These are phyloP conservation scores for Buathra laborator DNA, from an alignment of 2,888 invertebrate species.

Conservation along the genomic window DNA sequence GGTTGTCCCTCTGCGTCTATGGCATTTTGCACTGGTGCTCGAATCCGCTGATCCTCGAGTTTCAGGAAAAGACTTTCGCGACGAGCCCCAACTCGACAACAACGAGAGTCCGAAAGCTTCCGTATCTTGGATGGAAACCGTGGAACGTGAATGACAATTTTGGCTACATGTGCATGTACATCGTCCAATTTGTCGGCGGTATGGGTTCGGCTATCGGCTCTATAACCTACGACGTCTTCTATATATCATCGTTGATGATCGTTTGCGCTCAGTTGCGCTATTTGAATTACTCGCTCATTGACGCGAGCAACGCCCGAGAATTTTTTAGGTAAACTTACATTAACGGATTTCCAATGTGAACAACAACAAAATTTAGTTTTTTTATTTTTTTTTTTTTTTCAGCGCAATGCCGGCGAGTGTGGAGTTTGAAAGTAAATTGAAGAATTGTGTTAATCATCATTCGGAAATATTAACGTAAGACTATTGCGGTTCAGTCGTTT, in stretches of 20 bases:
- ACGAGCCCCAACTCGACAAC: constrained; percentile 24
- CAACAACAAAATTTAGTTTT: neutral
- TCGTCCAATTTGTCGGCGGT: constrained; percentile 72
- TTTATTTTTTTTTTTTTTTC: neutral
- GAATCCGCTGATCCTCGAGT: constrained; percentile 71
- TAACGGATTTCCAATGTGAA: neutral
- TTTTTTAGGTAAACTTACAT: constrained; percentile 49
- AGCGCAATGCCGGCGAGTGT: constrained; percentile 33
- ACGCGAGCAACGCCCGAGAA: constrained; percentile 3
- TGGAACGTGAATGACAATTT: constrained; percentile 63
- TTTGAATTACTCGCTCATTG: constrained; percentile 68
- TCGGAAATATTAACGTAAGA: constrained; percentile 71
- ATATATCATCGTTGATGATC: constrained; percentile 71
- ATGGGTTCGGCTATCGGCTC: constrained; percentile 71
- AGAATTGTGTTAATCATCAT: constrained; percentile 69
- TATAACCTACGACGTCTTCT: constrained; percentile 72
- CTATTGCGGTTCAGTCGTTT: neutral
- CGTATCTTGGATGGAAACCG: constrained; percentile 73
- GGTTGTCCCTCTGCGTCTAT: constrained; percentile 67
- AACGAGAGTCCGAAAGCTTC: constrained; percentile 66
- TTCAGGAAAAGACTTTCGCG: constrained; percentile 47
- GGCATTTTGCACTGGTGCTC: constrained; percentile 74
- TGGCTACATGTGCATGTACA: constrained; percentile 70
- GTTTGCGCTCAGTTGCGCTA: constrained; percentile 72
- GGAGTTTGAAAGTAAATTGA: constrained; percentile 69